A percentile compares a stretch with the other conserved stretches of the same genome.
phyloP scores from a whole-genome alignment of 2,797 vertebrate genomes.

The Vipera latastei region DNA sequence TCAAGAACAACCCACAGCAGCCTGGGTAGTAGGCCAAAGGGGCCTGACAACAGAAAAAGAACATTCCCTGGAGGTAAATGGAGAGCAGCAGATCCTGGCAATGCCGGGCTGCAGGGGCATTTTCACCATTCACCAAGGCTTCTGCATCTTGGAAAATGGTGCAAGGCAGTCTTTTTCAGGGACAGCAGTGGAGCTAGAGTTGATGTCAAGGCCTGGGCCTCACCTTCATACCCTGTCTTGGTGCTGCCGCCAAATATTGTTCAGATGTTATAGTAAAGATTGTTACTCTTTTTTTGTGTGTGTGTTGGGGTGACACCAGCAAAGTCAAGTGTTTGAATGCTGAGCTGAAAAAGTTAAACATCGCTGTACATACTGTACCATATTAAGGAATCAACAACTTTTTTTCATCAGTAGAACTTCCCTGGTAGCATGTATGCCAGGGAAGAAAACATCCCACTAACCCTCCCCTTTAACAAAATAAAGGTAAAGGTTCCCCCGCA shows the following conservation, averaged over 20 bases:
- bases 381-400: neutral
- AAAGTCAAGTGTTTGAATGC: neutral
- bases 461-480: neutral
- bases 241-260: neutral
- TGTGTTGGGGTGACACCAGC: neutral
- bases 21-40: neutral
- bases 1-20: neutral
- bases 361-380: neutral
- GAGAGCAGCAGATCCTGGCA: neutral
- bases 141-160: neutral
- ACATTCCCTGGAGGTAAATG: neutral
- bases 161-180: neutral
- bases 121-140: neutral
- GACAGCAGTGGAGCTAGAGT: neutral
- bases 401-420: neutral
- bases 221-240: neutral
- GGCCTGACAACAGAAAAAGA: neutral
- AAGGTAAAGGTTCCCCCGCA: too few relatives aligned
- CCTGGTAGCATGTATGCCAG: neutral
- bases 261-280: neutral
- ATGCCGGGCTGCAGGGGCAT: neutral
- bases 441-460: neutral
- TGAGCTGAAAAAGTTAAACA: neutral
- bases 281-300: neutral
- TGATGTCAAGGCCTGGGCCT: neutral